phyloP scores from a whole-genome alignment of 2,888 invertebrate species.

The Agrochola litura region DNA sequence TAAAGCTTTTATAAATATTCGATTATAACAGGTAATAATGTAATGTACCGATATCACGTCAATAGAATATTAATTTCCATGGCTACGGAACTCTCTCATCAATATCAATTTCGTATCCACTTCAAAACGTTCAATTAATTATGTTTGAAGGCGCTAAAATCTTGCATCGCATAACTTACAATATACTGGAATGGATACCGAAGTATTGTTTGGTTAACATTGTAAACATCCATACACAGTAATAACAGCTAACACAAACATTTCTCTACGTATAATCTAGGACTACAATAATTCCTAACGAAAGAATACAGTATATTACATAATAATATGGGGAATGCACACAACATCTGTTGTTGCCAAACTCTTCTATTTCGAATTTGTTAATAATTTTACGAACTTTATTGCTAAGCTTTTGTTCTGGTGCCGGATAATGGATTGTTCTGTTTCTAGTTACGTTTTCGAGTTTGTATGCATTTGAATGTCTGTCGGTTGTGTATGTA shows the following conservation, averaged over 20 bases:
- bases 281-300: constrained; percentile 58
- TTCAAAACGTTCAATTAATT: constrained; percentile 82
- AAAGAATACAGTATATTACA: constrained; percentile 45
- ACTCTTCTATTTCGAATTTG: constrained; percentile 78
- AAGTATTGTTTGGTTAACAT: constrained; percentile 60
- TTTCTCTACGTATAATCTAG: constrained; percentile 68
- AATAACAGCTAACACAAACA: constrained; percentile 51
- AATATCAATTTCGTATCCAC: constrained; percentile 84
- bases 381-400: constrained; percentile 85
- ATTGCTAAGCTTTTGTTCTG: constrained; percentile 83
- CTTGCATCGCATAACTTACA: constrained; percentile 62
- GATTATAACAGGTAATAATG: constrained; percentile 58
- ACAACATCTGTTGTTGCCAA: constrained; percentile 67
- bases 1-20: constrained; percentile 61
- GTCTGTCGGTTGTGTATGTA: constrained; percentile 68
- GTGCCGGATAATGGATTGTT: constrained; percentile 71
- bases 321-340: constrained; percentile 40
- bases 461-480: constrained; percentile 62
- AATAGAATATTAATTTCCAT: constrained; percentile 75
- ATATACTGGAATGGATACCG: constrained; percentile 63
- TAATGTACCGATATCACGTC: constrained; percentile 63
- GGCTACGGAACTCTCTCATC: constrained; percentile 82
- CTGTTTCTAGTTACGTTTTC: constrained; percentile 77
- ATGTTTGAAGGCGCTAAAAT: constrained; percentile 71
- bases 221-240: constrained; percentile 50